These are phyloP conservation scores for Menura novaehollandiae DNA, from an alignment of 2,113 vertebrate genomes.

Conservation along the genomic window DNA sequence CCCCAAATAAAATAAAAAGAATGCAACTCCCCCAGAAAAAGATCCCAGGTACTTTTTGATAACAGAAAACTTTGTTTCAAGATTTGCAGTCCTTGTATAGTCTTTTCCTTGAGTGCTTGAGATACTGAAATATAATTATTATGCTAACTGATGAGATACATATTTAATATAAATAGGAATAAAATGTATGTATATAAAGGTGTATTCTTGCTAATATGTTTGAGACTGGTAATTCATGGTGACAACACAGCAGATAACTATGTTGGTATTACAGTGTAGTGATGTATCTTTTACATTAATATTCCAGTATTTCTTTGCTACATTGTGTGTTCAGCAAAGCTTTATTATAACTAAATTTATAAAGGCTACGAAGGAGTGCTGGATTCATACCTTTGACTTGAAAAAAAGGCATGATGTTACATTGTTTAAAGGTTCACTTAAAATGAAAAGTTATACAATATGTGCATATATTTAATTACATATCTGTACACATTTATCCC, in stretches of 20 bases:
- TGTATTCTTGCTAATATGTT: background rate
- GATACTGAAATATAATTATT: constrained; percentile 2
- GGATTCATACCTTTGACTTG: background rate
- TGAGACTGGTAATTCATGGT: background rate
- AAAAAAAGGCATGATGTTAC: background rate
- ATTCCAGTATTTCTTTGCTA: background rate
- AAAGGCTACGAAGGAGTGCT: background rate
- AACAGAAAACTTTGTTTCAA: background rate
- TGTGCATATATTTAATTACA: background rate
- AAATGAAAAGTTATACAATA: background rate
- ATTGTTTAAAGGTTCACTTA: background rate
- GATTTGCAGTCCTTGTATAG: background rate
- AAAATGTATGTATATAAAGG: constrained; percentile 42
- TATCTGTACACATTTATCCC: background rate
- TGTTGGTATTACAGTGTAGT: background rate
- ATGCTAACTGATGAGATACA: background rate
- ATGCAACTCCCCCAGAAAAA: fast-evolving
- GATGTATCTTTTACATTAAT: background rate
- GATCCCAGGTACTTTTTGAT: background rate
- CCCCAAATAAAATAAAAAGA: background rate
- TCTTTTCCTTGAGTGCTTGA: background rate
- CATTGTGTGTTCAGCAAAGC: background rate
- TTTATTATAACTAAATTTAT: background rate
- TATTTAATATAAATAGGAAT: constrained; percentile 37
- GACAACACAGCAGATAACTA: background rate